Evolutionary conservation across 2,888 invertebrate species (phyloP).

Genomic region (Minunthozetes semirufus): DNA sequence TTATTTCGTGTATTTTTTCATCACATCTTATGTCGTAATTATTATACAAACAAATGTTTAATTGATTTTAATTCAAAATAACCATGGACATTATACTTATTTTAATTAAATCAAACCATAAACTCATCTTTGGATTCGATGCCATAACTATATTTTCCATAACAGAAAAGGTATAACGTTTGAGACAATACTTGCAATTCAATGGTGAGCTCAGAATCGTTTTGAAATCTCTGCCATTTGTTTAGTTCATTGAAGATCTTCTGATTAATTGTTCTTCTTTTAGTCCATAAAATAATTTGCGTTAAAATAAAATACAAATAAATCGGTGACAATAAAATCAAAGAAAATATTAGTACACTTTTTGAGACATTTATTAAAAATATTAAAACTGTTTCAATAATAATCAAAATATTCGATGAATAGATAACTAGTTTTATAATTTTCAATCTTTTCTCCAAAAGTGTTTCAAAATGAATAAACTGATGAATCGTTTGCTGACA

Average conservation of each 20-base stretch:
- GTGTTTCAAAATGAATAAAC: neutral
- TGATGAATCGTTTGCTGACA: neutral
- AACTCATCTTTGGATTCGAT: too few relatives aligned
- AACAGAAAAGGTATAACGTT: neutral
- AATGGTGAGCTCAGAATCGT: neutral
- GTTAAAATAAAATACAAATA: neutral
- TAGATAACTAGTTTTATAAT: neutral
- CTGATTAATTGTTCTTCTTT: neutral
- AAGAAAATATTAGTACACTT: too few relatives aligned
- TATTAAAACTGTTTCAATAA: neutral
- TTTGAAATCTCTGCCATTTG: neutral
- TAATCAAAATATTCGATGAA: neutral
- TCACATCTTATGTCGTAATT: neutral
- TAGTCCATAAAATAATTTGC: neutral
- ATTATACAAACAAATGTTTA: neutral
- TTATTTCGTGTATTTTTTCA: neutral
- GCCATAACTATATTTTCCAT: neutral
- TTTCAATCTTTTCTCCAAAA: neutral
- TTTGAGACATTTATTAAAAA: neutral
- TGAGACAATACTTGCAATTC: neutral
- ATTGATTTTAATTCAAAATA: too few relatives aligned
- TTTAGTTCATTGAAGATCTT: neutral
- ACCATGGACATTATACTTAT: too few relatives aligned
- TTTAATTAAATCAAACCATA: too few relatives aligned
- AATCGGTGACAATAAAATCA: neutral